Base-by-base conservation (phyloP, 2,888 invertebrate species). In the Drosophila kokeensis region DNA sequence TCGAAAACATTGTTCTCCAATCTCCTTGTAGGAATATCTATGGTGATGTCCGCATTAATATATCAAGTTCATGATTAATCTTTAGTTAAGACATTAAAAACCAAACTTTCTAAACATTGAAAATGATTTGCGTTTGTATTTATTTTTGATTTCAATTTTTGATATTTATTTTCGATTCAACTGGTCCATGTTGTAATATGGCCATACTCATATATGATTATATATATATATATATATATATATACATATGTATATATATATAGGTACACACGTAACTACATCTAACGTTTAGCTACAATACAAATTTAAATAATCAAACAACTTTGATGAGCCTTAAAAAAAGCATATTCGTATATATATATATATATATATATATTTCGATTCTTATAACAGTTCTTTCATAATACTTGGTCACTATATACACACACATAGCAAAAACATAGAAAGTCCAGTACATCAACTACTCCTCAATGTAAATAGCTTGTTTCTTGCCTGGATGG, bases 231-330 rank as follows among this genome's bases (percentile, higher is more conserved):
- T 32, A 27, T 15, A 29, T 27, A 21, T 36, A 40, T n/a, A 36
- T 64, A 34, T 60, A 21, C 11, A 30, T n/a, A 6, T 11, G 29
- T 18, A 10, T 49, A n/a, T 18, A 21, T 11, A 15, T 30, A 13
- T 32, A 27, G 70, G 70, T 70, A 70, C 70, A 71, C 57, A 52
- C 27, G 57, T 52, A 48, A 62, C 48, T 70, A 68, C 69, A 42
- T 50, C 69, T 69, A 70, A 50, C 29, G 13, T n/a, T 50, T 30
- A 34, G 53, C 32, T 53, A 34, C 53, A 29, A 29, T 32, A 11
- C 30, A 5, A 18, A 13, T 10, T 21, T 5, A 60, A 49, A 49
- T 49, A 59, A 15, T 13, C 4, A 21, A 29, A 30, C 13, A 30
- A 15, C 40, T 27, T 54, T 24, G 27, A 27, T 27, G 18, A 18